Evolutionary conservation across 2,888 invertebrate genomes (phyloP).

Genomic region (Melolontha melolontha): DNA sequence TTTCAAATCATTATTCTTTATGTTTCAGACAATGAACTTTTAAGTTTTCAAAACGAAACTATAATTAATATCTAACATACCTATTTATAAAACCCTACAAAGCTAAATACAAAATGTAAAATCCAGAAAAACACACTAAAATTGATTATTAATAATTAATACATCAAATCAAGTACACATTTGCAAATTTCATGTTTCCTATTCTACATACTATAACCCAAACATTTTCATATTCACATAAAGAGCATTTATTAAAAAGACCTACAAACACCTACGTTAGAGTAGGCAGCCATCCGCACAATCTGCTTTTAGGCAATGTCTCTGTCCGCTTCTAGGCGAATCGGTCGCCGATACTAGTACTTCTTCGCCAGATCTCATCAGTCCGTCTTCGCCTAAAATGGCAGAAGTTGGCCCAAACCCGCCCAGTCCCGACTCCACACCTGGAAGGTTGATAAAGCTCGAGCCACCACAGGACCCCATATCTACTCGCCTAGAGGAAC

Average conservation of each 20-base stretch:
- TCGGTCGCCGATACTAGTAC: slow-evolving; percentile 94
- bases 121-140: no score
- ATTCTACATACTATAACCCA: background rate
- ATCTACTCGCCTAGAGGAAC: slow-evolving; percentile 66
- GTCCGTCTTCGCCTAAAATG: slow-evolving; percentile 87
- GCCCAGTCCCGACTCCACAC: slow-evolving; percentile 72
- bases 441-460: slow-evolving; percentile 69
- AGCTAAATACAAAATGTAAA: no score
- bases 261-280: slow-evolving; percentile 48
- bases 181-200: background rate
- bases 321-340: slow-evolving; percentile 78
- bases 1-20: no score
- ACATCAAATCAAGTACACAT: background rate
- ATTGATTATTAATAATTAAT: no score
- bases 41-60: no score
- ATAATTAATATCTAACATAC: no score
- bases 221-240: slow-evolving; percentile 6
- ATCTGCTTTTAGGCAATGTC: slow-evolving; percentile 63
- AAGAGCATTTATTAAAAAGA: background rate
- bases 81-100: no score
- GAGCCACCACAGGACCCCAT: slow-evolving; percentile 62
- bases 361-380: slow-evolving; percentile 88
- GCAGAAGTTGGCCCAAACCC: slow-evolving; percentile 72
- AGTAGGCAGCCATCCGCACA: slow-evolving; percentile 62
- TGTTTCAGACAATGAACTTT: no score